Evolutionary conservation across 2,113 vertebrate species (phyloP), one percentile per base, ranked within the genome.

Genomic region (Heterotilapia buettikoferi): DNA sequence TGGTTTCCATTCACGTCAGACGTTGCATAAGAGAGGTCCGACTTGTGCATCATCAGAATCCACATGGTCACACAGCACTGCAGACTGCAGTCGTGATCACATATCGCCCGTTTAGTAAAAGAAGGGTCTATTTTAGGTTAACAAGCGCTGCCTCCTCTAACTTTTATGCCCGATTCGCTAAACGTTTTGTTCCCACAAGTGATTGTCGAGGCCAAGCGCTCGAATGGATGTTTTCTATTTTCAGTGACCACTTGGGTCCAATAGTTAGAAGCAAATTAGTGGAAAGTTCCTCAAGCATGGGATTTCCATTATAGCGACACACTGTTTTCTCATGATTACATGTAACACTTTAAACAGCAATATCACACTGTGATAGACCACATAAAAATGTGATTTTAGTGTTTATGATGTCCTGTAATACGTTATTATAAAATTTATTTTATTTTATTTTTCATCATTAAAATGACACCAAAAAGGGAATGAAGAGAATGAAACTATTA

Each of bases 1-100:
- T 88, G 80, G 57, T 93, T 95, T 94, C 91, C 94, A 93, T 92
- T 26, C 81, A 89, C 83, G 91, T 93, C 93, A 92, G 40, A 45
- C 63, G 31, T 91, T 92, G 86, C 18, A 14, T 83, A 86, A 92
- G 50, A 82, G 13, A 13, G 29, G 84, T 78, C 82, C 1, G 4
- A 82, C 85, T 87, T 14, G 9, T 2, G 45, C 85, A 63, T 71
- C 43, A 16, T 66, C 57, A 3, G 45, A 84, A 78, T 76, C 83
- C 80, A 52, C 73, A 47, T 86, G 52, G 63, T 79, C 45, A 9
- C 61, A 40, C 29, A 21, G 26, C 24, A 3, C 5, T 10, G 54
- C 33, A 5, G 61, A 24, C 61, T 31, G 21, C 63, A 84, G 84
- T 82, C 80, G 45, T 86, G 61, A 85, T 73, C 6, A 14, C 33